Evolutionary conservation across 1,140 invertebrate genomes (phyloP), one percentile per base, ranked within the genome.

Genomic region (Drosophila oshimai): DNA sequence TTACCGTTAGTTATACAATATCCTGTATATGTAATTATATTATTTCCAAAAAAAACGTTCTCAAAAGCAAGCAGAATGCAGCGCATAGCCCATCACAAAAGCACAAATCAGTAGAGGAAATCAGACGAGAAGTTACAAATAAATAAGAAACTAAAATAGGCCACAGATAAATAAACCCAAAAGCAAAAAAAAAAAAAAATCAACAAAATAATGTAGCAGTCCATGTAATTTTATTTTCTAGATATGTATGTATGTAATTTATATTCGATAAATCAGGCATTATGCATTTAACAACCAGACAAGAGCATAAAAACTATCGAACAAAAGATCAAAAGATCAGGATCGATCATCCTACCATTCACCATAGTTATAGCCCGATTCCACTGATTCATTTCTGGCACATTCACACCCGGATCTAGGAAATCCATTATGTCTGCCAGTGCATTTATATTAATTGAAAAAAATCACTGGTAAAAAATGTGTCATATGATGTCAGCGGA

Each of bases 201-300:
- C 31, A 36, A 4, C 13, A 33, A 42, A 69, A 70, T 69, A 69
- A 58, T 67, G 57, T 81, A 81, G 74, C 70, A 33, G 80, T 86
- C 75, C 80, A 84, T 86, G 80, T 84, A 67, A 64, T 74, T 72
- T 87, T 75, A 60, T 73, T 87, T 84, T 74, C 34, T 86, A 86
- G 76, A 87, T 75, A 86, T 84, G 77, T 84, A 80, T 79, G 80
- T 86, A 86, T 86, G 81, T 75, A 86, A 87, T 86, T 86, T 73
- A 86, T 73, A 86, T 80, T 74, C 51, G 72, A 84, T 86, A 72
- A 80, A 87, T 80, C 72, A 80, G 76, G 76, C 80, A 87, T 84
- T 80, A 64, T 68, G 80, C 75, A 86, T 86, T 86, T 86, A 86
- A 57, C 45, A 72, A 71, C 57, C 62, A 61, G 44, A 55, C 31